Evolutionary conservation across 2,797 vertebrate genomes (phyloP), one percentile per base, ranked within the genome.

Genomic region (Tragelaphus oryx): DNA sequence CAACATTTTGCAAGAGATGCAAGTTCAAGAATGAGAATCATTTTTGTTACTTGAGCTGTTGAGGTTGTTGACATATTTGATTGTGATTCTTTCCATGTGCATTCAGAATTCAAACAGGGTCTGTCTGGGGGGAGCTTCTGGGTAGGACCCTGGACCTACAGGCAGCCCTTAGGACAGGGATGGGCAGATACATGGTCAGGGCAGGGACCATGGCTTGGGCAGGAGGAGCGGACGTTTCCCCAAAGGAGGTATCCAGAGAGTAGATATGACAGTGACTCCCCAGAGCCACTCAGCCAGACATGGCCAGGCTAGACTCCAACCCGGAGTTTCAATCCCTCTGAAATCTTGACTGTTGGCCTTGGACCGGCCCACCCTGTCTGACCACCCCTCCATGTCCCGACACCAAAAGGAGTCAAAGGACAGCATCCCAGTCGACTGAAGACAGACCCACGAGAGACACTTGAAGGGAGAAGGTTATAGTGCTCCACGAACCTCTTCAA

Each of bases 371-470:
- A 22, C 13, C 48, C 44, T 44, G 1, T 55, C 17, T n/a, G 57
- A 50, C 50, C 30, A 18, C 81, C 28, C 22, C 28, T 11, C 22
- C 55, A 20, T 17, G 4, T 37, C 24, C 24, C 74, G 3, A 48
- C 5, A 10, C 22, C 62, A 20, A 28, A n/a, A 11, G 44, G 33
- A 12, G 4, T 37, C 37, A 37, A 82, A 87, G 41, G 52, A 60
- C 4, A 59, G 8, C 8, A 11, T 8, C 52, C 7, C n/a, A 24
- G 3, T 2, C 3, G 6, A 30, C 24, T 41, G n/a, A 57, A 50
- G 12, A 62, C 1, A 75, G 71, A 68, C 5, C 3, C 44, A 2
- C 0, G 1, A 14, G 26, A 12, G 60, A 68, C 10, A 4, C 59
- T 82, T 74, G 68, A 52, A 48, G 24, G 46, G 17, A 50, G 6